Evolutionary conservation across 2,797 vertebrate genomes (phyloP), one percentile per base, ranked within the genome.

Genomic region (Balearica regulorum): DNA sequence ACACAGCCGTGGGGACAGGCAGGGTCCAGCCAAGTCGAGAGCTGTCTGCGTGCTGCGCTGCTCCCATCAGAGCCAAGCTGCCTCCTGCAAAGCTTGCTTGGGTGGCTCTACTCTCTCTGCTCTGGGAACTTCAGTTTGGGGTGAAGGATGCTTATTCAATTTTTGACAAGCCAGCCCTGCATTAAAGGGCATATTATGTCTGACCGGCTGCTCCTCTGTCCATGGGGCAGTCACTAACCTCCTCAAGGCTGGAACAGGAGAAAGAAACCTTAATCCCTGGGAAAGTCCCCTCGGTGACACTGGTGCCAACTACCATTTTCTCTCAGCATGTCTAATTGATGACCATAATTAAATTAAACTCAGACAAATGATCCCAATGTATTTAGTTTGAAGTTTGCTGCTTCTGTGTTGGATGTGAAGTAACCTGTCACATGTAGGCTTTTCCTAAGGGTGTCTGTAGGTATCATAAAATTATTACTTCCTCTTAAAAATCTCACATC

Each of bases 1-100:
- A 31, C 0, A 0, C 1, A 4, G 28, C 44, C 64, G 25, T 0
- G 0, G 28, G 28, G 48, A 29, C 1, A 2, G 57, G 44, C 26
- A 44, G 55, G 10, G 17, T 29, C 72, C 31, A 29, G 75, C 24
- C 33, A 13, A 33, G 18, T 6, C 1, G 5, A 60, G 83, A 88
- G 44, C 48, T 77, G 9, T 21, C 46, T 57, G 14, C 0, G 0
- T 4, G 2, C 24, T 62, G 18, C 0, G 0, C 28, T 85, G 60
- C 75, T 87, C 51, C 75, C 18, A 3, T 10, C 58, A 65, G 62
- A 83, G 68, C 60, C 5, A 3, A 76, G n/a, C 39, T 60, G 16
- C 16, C 9, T 55, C 31, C 44, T 0, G 1, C 26, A 48, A 43
- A 51, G 16, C 48, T 58, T 69, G 20, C 29, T 81, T 4, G 1